Percentiles rank a stretch among this genome's conserved stretches.
Conservation (phyloP, 2,113 vertebrate genomes). For the Aptenodytes patagonicus region DNA sequence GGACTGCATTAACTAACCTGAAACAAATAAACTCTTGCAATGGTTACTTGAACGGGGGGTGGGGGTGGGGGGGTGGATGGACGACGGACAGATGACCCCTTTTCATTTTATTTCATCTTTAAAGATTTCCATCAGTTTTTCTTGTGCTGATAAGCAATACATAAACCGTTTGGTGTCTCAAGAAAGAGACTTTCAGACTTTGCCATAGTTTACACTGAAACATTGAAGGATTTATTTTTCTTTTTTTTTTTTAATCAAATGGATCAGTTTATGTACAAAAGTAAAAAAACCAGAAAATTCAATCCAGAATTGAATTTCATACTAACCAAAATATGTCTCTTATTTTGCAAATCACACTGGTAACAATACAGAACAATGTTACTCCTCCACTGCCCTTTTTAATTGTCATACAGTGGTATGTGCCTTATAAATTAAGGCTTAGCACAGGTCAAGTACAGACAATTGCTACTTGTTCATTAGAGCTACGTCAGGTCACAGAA, state of each 20-base stretch:
- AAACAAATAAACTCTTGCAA: neutral
- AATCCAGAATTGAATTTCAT: neutral
- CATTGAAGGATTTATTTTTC: too few relatives aligned
- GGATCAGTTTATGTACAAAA: neutral
- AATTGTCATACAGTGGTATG: rapidly evolving
- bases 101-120: neutral
- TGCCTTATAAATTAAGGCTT: too few relatives aligned
- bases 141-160: neutral
- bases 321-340: neutral
- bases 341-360: neutral
- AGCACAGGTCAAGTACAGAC: neutral
- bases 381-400: neutral
- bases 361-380: neutral
- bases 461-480: neutral
- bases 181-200: neutral
- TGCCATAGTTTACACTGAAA: neutral
- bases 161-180: neutral
- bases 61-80: too few relatives aligned
- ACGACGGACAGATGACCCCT: too few relatives aligned
- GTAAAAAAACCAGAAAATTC: neutral
- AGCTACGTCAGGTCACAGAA: neutral
- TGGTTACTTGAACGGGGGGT: neutral
- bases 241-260: neutral
- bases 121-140: neutral
- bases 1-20: neutral